A percentile compares a stretch with the other conserved stretches of the same genome.
These are phyloP conservation scores for Aricia artaxerxes DNA, from an alignment of 2,888 invertebrate genomes.

Conservation along the genomic window DNA sequence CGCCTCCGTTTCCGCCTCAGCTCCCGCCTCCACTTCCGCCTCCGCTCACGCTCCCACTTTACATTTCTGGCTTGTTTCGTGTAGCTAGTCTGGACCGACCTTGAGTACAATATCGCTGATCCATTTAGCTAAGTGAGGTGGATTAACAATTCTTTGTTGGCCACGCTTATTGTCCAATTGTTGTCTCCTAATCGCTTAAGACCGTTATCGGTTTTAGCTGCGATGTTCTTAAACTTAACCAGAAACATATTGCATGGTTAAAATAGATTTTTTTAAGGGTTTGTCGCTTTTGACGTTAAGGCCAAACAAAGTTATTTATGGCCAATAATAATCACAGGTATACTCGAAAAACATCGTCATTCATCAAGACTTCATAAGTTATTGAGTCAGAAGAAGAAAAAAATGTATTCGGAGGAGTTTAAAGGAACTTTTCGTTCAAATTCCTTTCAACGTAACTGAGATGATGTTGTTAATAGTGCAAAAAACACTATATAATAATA, in stretches of 20 bases:
- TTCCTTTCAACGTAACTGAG: no score
- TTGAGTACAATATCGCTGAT: conserved; percentile 8
- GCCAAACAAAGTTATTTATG: no score
- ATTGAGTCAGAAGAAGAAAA: no score
- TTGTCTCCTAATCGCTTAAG: conserved; percentile 21
- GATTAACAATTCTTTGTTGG: conserved; percentile 24
- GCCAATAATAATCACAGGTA: no score
- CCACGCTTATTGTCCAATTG: conserved; percentile 13
- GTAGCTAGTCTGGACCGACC: background rate
- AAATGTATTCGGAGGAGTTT: no score
- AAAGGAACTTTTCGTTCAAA: no score
- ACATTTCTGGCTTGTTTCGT: no score
- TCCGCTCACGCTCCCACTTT: background rate
- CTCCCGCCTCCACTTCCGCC: background rate
- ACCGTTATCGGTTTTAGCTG: background rate
- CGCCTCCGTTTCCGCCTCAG: background rate
- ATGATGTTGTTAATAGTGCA: no score
- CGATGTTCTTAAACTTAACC: background rate
- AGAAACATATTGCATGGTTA: background rate
- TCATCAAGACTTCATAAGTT: no score
- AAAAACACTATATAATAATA: no score
- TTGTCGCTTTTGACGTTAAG: no score
- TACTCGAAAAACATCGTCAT: no score
- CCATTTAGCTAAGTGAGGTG: conserved; percentile 28
- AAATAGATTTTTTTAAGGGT: background rate